Conservation (phyloP, 1,140 invertebrate species). For the Trichonephila clavipes region DNA sequence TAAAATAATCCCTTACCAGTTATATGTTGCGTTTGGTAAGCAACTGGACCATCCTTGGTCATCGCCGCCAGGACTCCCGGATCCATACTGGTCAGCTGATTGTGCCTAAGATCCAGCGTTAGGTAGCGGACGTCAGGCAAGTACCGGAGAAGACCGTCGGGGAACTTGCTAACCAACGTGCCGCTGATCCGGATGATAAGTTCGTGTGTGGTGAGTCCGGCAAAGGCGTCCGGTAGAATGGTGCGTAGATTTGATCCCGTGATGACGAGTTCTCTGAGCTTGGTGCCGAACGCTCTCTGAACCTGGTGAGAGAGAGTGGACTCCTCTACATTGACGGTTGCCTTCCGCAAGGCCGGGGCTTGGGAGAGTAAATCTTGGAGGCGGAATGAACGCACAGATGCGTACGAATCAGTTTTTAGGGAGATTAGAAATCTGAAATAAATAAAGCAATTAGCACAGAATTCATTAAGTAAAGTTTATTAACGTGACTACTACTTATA, state of each 20-base stretch:
- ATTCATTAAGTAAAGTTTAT: too few species aligned
- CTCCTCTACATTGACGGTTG: constrained; percentile 75
- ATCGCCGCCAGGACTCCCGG: constrained; percentile 60
- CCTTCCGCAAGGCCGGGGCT: constrained; percentile 61
- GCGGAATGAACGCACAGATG: constrained; percentile 77
- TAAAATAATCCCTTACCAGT: not conserved
- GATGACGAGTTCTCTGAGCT: constrained; percentile 76
- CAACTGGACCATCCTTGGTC: constrained; percentile 4
- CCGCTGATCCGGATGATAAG: constrained; percentile 76
- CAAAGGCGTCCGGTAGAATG: constrained; percentile 78
- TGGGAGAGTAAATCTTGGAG: constrained; percentile 77
- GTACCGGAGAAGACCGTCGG: constrained; percentile 74
- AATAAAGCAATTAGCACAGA: not conserved
- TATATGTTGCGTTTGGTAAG: constrained; percentile 56
- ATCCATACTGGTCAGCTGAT: constrained; percentile 68
- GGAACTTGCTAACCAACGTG: constrained; percentile 74
- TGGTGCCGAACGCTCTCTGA: constrained; percentile 77
- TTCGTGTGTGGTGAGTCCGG: constrained; percentile 77
- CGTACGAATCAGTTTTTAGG: constrained; percentile 77
- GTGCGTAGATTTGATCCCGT: constrained; percentile 75
- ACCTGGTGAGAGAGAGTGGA: constrained; percentile 77
- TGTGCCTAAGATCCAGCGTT: constrained; percentile 77
- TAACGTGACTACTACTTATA: too few species aligned
- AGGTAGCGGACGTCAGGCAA: constrained; percentile 77
- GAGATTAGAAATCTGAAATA: constrained; percentile 67